phyloP scores from a whole-genome alignment of 2,888 invertebrate genomes.

The Apodemia duryi region DNA sequence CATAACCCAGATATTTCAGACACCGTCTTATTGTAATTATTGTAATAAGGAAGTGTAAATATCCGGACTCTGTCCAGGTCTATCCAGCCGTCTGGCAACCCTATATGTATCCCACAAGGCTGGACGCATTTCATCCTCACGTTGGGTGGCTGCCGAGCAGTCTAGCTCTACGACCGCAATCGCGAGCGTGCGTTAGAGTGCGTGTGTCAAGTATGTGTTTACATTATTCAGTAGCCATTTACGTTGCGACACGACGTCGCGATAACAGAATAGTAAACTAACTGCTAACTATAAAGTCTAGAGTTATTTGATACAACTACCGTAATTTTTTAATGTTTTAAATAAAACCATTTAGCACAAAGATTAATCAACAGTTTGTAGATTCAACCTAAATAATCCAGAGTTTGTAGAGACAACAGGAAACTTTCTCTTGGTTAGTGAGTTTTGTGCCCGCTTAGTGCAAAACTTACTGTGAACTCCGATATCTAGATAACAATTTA shows the following conservation, averaged over 20 bases:
- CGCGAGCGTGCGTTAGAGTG: slow-evolving; percentile 26
- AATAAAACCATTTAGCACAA: too few relatives aligned
- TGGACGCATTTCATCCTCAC: slow-evolving; percentile 37
- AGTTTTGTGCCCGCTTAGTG: too few relatives aligned
- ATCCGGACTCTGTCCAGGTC: background rate
- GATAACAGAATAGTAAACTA: background rate
- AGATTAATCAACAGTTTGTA: too few relatives aligned
- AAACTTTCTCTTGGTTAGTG: too few relatives aligned
- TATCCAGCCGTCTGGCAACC: slow-evolving; percentile 5
- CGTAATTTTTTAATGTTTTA: too few relatives aligned
- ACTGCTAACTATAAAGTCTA: background rate
- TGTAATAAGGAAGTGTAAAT: too few relatives aligned
- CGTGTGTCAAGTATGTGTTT: slow-evolving; percentile 22
- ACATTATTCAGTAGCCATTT: background rate
- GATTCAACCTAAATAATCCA: too few relatives aligned
- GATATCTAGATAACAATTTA: too few relatives aligned
- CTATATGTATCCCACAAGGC: slow-evolving; percentile 35
- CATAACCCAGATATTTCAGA: too few relatives aligned
- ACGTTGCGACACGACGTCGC: slow-evolving; percentile 1
- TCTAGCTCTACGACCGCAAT: slow-evolving; percentile 40
- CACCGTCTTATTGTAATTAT: too few relatives aligned
- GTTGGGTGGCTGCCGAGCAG: slow-evolving; percentile 59
- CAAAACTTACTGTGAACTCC: too few relatives aligned
- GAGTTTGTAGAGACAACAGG: too few relatives aligned
- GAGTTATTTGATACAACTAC: background rate